These are phyloP conservation scores for Ernsta delagoae DNA, from an alignment of 2,888 invertebrate species.

Conservation along the genomic window DNA sequence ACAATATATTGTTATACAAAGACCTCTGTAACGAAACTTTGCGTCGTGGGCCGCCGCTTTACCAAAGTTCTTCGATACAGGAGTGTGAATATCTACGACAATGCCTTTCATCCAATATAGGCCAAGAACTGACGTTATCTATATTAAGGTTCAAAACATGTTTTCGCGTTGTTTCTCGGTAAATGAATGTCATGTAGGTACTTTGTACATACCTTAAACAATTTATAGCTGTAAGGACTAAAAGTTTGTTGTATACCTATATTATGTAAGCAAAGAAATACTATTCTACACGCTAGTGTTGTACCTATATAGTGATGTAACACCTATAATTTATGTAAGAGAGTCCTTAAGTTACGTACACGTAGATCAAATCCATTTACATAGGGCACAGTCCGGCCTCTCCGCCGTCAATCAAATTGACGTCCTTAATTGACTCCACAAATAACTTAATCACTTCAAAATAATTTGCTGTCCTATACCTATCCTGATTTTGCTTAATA, in stretches of 20 bases:
- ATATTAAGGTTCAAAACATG: background rate
- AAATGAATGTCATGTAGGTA: background rate
- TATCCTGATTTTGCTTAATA: background rate
- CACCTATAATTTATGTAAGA: background rate
- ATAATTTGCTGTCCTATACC: background rate
- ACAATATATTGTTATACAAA: no score
- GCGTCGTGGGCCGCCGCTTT: background rate
- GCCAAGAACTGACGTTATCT: background rate
- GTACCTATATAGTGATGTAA: no score
- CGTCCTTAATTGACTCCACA: slow-evolving; percentile 8
- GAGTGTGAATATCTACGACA: slow-evolving; percentile 1
- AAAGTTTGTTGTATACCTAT: no score
- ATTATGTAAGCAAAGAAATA: no score
- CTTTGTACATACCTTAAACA: background rate
- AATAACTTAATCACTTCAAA: slow-evolving; percentile 2
- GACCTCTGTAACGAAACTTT: background rate
- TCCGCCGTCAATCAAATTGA: slow-evolving; percentile 1
- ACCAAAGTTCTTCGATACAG: background rate
- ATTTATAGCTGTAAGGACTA: background rate
- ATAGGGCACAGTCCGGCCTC: background rate
- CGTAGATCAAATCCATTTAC: background rate
- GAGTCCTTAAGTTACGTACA: background rate
- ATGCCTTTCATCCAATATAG: background rate
- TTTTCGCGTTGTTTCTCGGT: background rate
- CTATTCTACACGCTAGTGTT: background rate